These are phyloP conservation scores for Trichomalopsis sarcophagae DNA, from an alignment of 1,140 invertebrate genomes.

Conservation along the genomic window DNA sequence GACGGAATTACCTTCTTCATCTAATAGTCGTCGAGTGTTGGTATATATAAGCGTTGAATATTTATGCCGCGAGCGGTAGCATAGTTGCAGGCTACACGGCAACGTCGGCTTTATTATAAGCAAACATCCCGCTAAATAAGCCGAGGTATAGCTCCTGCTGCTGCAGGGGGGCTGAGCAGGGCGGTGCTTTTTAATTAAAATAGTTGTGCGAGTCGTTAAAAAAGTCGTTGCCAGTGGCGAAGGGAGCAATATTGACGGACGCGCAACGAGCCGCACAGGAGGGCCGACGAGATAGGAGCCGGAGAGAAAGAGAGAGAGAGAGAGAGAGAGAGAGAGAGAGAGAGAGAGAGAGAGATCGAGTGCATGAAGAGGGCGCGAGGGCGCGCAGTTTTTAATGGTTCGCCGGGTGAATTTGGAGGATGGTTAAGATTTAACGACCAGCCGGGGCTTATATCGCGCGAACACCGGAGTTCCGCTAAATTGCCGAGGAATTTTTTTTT, in stretches of 20 bases:
- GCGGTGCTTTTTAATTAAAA: slow-evolving; percentile 32
- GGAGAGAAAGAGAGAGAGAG: too few relatives aligned
- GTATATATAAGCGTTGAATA: not conserved
- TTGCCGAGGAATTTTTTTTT: too few relatives aligned
- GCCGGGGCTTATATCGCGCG: not conserved
- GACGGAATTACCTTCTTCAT: not conserved
- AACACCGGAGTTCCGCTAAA: too few relatives aligned
- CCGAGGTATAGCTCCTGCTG: not conserved
- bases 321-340: too few relatives aligned
- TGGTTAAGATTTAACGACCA: not conserved
- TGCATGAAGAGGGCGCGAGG: not conserved
- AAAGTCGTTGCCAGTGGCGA: slow-evolving; percentile 14
- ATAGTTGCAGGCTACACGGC: not conserved
- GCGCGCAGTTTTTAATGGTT: not conserved
- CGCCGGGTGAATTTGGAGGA: not conserved
- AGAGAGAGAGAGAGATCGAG: not conserved
- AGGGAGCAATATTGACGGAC: slow-evolving; percentile 22
- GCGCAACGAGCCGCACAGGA: not conserved
- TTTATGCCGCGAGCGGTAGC: not conserved
- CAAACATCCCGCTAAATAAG: not conserved
- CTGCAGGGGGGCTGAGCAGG: not conserved
- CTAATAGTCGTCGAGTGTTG: not conserved
- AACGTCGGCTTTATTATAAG: not conserved
- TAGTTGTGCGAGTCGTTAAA: slow-evolving; percentile 23
- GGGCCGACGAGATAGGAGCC: too few relatives aligned